These are phyloP conservation scores for Arizona elegans DNA, from an alignment of 2,113 vertebrate species.

Conservation along the genomic window DNA sequence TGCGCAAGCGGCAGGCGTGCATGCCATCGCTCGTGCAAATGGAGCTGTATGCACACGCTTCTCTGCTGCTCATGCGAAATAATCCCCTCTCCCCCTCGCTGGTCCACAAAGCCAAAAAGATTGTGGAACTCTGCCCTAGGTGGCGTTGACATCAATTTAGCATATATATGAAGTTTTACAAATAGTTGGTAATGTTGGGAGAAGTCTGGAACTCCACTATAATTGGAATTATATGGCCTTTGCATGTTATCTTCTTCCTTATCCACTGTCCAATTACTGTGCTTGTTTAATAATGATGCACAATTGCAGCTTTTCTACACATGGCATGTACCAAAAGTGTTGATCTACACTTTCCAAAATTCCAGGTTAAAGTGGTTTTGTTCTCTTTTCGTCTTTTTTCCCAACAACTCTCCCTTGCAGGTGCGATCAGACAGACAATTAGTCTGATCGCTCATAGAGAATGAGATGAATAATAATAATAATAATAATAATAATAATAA, in stretches of 20 bases:
- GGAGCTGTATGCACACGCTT: too few relatives aligned
- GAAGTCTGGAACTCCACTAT: background rate
- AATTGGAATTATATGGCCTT: background rate
- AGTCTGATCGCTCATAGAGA: background rate
- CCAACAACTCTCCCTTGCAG: background rate
- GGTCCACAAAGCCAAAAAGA: too few relatives aligned
- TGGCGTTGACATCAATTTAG: background rate
- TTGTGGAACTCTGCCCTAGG: background rate
- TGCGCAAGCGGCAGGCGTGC: too few relatives aligned
- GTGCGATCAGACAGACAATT: background rate
- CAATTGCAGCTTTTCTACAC: background rate
- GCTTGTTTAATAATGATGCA: background rate
- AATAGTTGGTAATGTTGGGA: background rate
- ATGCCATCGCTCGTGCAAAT: too few relatives aligned
- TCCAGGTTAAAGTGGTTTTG: background rate
- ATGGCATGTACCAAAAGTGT: background rate
- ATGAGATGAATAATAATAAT: background rate
- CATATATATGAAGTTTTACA: background rate
- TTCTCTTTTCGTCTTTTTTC: background rate
- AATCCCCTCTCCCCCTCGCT: too few relatives aligned
- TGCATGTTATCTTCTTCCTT: background rate
- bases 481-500: too few relatives aligned
- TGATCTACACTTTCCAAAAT: background rate
- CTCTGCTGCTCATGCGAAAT: too few relatives aligned
- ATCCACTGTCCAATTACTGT: background rate